Evolutionary conservation across 2,113 vertebrate genomes (phyloP).

Genomic region (Lophius piscatorius): DNA sequence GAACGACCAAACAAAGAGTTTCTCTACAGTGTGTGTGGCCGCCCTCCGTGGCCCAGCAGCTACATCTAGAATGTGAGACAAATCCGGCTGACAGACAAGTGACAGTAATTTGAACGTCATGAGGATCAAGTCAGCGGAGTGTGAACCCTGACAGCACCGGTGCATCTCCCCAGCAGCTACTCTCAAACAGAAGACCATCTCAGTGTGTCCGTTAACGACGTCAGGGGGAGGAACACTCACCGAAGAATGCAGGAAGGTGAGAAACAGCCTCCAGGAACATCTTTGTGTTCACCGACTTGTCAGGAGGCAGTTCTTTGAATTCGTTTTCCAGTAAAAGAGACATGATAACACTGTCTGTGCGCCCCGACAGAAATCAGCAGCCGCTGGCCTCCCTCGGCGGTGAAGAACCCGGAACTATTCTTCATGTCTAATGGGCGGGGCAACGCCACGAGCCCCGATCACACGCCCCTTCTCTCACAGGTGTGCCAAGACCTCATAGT

Average conservation of each 20-base stretch:
- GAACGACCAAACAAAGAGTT: conserved; percentile 59
- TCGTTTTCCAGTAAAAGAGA: conserved; percentile 87
- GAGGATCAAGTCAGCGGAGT: conserved; percentile 6
- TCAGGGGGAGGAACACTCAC: conserved; percentile 76
- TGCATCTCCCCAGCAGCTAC: no score
- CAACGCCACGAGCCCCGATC: conserved; percentile 3
- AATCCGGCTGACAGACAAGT: not conserved
- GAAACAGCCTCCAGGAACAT: conserved; percentile 88
- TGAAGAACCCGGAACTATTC: conserved; percentile 70
- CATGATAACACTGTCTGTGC: conserved; percentile 66
- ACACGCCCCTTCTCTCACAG: conserved; percentile 41
- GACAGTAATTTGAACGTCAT: not conserved
- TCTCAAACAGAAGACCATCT: not conserved
- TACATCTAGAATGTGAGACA: conserved; percentile 5
- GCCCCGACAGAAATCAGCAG: not conserved
- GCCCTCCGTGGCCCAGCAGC: not conserved
- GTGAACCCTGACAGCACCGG: not conserved
- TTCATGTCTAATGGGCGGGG: conserved; percentile 42
- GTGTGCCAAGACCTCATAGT: conserved; percentile 44
- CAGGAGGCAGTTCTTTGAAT: conserved; percentile 85
- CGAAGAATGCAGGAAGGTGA: conserved; percentile 89
- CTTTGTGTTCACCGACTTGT: conserved; percentile 84
- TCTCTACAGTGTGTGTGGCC: conserved; percentile 27
- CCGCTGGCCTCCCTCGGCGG: conserved; percentile 20
- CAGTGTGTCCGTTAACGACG: not conserved